Evolutionary conservation across 1,140 invertebrate genomes (phyloP).

Genomic region (Dendrolimus punctatus): DNA sequence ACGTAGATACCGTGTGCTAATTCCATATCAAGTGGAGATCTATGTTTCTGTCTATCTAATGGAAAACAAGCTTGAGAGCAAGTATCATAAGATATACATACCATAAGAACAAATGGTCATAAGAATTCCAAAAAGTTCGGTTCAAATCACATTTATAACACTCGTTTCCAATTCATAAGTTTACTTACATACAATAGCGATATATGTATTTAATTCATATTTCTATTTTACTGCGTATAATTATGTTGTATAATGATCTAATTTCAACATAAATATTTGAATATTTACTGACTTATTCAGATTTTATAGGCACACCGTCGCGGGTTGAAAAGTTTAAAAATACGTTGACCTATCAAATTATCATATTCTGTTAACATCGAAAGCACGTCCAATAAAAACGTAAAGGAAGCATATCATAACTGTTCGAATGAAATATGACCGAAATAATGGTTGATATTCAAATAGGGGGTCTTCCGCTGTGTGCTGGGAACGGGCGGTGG

Average conservation of each 20-base stretch:
- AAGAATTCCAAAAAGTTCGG: conserved; percentile 8
- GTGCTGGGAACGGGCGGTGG: conserved; percentile 31
- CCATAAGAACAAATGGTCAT: too few species aligned
- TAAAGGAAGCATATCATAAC: conserved; percentile 69
- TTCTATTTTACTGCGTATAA: background rate
- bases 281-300: conserved; percentile 16
- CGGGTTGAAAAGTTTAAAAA: conserved; percentile 15
- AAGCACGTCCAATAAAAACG: conserved; percentile 53
- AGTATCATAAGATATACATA: too few species aligned
- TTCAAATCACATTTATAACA: conserved; percentile 12
- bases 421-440: conserved; percentile 65
- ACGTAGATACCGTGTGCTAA: too few species aligned
- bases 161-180: conserved; percentile 3
- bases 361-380: conserved; percentile 44
- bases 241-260: conserved; percentile 10
- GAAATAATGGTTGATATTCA: conserved; percentile 66
- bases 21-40: too few species aligned
- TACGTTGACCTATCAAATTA: conserved; percentile 30
- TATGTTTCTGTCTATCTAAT: too few species aligned
- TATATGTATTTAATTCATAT: conserved; percentile 17
- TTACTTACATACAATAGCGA: conserved; percentile 25
- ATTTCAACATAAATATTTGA: conserved; percentile 13
- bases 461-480: conserved; percentile 63
- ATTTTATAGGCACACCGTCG: conserved; percentile 8
- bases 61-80: too few species aligned